Base-by-base conservation (phyloP, 2,113 vertebrate species). In the Bos indicus region DNA sequence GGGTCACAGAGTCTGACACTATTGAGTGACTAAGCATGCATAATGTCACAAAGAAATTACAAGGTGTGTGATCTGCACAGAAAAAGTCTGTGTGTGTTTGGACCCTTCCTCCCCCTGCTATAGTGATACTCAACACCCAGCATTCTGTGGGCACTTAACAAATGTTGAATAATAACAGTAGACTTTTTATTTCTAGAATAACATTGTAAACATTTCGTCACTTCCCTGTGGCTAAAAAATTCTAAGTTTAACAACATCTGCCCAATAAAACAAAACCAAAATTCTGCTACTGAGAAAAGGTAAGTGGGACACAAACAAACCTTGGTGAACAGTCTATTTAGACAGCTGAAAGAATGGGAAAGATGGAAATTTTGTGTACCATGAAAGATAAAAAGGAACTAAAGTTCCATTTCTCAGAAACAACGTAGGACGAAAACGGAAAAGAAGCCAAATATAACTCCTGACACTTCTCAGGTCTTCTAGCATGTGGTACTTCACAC, bases 201-300 rank as follows among this genome's bases (percentile, higher is more conserved):
- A 54, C 62, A 87, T 2, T 95, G 77, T 93, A 97, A 97, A 95
- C 88, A 94, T 96, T 94, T 96, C 91, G 95, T 97, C 83, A 96
- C 88, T 94, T 97, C 46, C 57, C 74, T 64, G 10, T 97, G 91
- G 91, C 78, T 91, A 91, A 93, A 98, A 95, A 97, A 82, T 94
- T 94, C 83, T 81, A 98, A 94, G 89, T 95, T 97, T 97, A 97
- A 96, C 62, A 98, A 97, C 88, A 97, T 91, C 59, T 93, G 91
- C 30, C 88, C 51, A 83, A 91, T 83, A 93, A 92, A 96, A 97
- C 51, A 83, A 98, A 97, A 97, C 88, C 54, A 87, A 97, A 93
- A 97, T 97, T 97, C 71, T 97, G 64, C 81, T 95, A 94, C 80
- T 71, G 88, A 92, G 60, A 97, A 96, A n/a, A 95, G 88, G 94